These are phyloP conservation scores for Esox niger DNA, from an alignment of 2,113 vertebrate species.

Conservation along the genomic window DNA sequence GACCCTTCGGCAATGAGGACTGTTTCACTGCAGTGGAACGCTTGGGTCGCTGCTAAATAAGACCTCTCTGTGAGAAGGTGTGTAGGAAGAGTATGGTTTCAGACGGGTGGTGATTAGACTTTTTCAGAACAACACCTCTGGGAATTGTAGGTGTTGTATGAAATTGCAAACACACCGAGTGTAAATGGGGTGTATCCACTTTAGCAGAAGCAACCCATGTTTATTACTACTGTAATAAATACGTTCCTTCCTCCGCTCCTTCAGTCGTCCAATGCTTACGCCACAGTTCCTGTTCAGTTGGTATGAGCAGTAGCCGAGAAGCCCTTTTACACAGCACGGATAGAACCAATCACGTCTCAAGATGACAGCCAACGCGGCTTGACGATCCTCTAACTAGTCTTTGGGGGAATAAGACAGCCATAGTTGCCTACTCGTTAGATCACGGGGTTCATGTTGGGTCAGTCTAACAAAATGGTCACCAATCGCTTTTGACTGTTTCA, in stretches of 20 bases:
- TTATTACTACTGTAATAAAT: too few species aligned
- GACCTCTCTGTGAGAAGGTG: too few species aligned
- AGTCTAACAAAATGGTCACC: constrained; percentile 20
- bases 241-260: neutral
- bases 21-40: too few species aligned
- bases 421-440: constrained; percentile 7
- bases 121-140: too few species aligned
- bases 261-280: neutral
- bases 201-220: too few species aligned
- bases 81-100: too few species aligned
- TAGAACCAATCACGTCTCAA: constrained; percentile 30
- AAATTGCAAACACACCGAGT: too few species aligned
- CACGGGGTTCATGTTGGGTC: constrained; percentile 25
- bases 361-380: constrained; percentile 9
- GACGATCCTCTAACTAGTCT: constrained; percentile 15
- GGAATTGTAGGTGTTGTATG: too few species aligned
- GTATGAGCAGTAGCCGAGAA: constrained; percentile 18
- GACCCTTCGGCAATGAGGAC: too few species aligned
- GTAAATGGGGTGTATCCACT: too few species aligned
- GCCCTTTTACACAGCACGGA: constrained; percentile 25
- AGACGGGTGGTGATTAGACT: too few species aligned
- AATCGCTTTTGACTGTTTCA: constrained; percentile 36
- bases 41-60: too few species aligned
- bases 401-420: constrained; percentile 26
- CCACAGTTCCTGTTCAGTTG: neutral